These are phyloP conservation scores for Mesorhabditis belari DNA, from an alignment of 2,888 invertebrate genomes.

Conservation along the genomic window DNA sequence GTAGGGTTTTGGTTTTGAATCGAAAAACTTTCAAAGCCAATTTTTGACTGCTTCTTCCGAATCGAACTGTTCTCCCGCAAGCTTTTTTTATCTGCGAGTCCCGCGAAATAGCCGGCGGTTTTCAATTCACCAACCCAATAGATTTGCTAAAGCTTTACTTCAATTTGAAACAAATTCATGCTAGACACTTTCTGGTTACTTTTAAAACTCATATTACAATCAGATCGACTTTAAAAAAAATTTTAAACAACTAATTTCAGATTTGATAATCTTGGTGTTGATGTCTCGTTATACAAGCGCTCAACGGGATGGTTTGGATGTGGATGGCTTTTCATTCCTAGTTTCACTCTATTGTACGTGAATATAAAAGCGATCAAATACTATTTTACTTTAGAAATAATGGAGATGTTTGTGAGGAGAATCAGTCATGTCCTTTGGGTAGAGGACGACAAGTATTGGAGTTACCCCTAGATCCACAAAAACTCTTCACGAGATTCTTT, in stretches of 20 bases:
- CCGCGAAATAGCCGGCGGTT: neutral
- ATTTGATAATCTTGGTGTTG: slow-evolving; percentile 42
- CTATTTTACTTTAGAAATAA: slow-evolving; percentile 25
- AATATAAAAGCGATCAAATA: neutral
- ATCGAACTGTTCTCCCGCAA: too few species aligned
- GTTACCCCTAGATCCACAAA: slow-evolving; percentile 33
- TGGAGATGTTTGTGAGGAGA: slow-evolving; percentile 33
- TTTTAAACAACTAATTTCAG: slow-evolving; percentile 13
- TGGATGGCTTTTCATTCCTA: slow-evolving; percentile 47
- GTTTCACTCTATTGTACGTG: slow-evolving; percentile 41
- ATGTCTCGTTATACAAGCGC: slow-evolving; percentile 41
- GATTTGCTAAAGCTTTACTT: neutral
- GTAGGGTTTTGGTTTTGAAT: too few species aligned
- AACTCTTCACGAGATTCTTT: slow-evolving; percentile 36
- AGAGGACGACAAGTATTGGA: slow-evolving; percentile 44
- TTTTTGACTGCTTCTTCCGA: too few species aligned
- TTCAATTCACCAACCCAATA: too few species aligned
- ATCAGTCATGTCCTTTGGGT: slow-evolving; percentile 32
- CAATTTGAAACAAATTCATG: too few species aligned
- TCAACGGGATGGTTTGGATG: slow-evolving; percentile 48
- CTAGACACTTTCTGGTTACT: too few species aligned
- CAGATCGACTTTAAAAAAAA: neutral
- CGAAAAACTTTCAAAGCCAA: too few species aligned
- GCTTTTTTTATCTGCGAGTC: neutral
- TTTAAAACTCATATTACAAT: neutral